Base-by-base conservation (phyloP, 1,140 invertebrate genomes). In the Drosophila lacertosa region DNA sequence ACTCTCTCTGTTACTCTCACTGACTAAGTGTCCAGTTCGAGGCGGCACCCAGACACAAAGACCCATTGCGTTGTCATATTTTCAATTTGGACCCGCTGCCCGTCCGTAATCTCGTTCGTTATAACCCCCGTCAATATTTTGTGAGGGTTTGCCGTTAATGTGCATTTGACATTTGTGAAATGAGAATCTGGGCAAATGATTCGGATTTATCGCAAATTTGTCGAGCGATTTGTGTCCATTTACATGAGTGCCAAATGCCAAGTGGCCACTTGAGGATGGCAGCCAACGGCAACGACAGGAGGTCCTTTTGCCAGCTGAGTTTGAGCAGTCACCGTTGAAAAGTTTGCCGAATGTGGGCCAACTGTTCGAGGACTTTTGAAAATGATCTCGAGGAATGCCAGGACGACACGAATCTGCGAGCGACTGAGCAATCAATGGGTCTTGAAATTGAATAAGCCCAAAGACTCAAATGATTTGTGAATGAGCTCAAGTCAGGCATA, bases 141-240 rank as follows among this genome's bases (percentile, higher is more conserved):
- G n/a, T 40, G 48, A 51, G 50, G 62, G 62, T 72, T 74, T 68
- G 33, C 53, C 67, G 81, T 81, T 84, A 84, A 84, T 84, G 80
- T 84, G 80, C 80, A 80, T 84, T 84, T 84, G 80, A 84, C 80
- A 81, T 84, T 84, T 81, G 73, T 77, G 73, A 84, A 84, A 84
- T 84, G 77, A 81, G 81, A 84, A 86, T 84, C 77, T 73, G 81
- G 77, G 77, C 80, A 84, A 84, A 84, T 84, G 81, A 84, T 77
- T 80, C 72, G 80, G 80, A 84, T 84, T 84, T 84, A 84, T 84
- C 77, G 80, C 80, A 84, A 84, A 84, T 84, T 84, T 84, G 80
- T 84, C 77, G 73, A 77, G 55, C 77, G 80, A 84, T 84, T 84
- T 86, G 82, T 81, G 77, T 70, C 67, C 67, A 86, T 81, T 83